Conservation (phyloP, 2,888 invertebrate species). For the Harpalus rufipes region DNA sequence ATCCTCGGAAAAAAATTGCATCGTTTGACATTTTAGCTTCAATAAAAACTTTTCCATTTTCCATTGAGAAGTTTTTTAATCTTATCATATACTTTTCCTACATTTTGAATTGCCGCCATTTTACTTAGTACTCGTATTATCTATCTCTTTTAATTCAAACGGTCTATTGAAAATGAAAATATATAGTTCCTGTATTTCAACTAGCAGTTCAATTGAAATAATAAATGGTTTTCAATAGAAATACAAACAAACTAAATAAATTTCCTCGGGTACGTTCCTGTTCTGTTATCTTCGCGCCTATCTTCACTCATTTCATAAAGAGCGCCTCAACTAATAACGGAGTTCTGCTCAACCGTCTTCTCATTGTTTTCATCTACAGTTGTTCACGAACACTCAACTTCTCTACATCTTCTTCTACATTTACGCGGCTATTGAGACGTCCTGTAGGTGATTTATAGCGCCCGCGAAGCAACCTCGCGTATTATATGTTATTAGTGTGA, state of each 20-base stretch:
- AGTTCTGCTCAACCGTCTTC: slow-evolving; percentile 28
- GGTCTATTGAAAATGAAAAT: no score
- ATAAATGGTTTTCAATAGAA: not conserved
- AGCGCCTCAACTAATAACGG: slow-evolving; percentile 47
- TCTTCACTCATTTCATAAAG: slow-evolving; percentile 57
- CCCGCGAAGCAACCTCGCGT: slow-evolving; percentile 23
- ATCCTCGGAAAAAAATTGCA: no score
- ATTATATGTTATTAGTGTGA: slow-evolving; percentile 59
- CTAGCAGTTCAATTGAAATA: no score
- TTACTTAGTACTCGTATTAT: no score
- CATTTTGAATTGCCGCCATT: no score
- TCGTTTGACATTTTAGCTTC: no score
- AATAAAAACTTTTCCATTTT: no score
- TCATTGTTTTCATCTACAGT: slow-evolving; percentile 32
- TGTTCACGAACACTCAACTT: not conserved
- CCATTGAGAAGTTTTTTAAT: no score
- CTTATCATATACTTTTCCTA: no score
- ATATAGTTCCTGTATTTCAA: no score
- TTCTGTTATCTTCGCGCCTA: slow-evolving; percentile 12
- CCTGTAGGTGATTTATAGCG: slow-evolving; percentile 25
- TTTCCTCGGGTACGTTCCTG: slow-evolving; percentile 35
- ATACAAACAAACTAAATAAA: not conserved
- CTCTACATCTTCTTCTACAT: not conserved
- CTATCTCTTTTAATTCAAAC: no score
- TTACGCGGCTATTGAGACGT: not conserved